These are phyloP conservation scores for Mobula hypostoma DNA, from an alignment of 2,113 vertebrate genomes.

Conservation along the genomic window DNA sequence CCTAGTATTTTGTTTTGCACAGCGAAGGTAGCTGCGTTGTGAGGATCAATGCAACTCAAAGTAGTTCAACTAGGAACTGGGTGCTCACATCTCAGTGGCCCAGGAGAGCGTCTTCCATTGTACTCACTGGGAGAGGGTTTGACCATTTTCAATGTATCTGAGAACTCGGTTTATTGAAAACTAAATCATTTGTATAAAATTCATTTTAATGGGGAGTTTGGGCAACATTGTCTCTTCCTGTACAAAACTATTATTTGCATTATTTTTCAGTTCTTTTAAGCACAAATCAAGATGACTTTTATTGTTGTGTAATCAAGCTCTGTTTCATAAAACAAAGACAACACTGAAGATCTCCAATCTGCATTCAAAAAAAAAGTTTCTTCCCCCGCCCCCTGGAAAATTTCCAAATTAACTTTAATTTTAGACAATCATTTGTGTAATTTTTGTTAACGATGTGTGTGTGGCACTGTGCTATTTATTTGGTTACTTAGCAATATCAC, in stretches of 20 bases:
- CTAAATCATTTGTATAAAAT: constrained; percentile 38
- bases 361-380: background rate
- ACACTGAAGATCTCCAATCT: constrained; percentile 15
- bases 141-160: constrained; percentile 37
- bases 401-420: constrained; percentile 64
- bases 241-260: constrained; percentile 42
- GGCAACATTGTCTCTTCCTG: constrained; percentile 54
- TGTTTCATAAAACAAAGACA: background rate
- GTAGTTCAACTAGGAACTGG: constrained; percentile 56
- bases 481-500: constrained; percentile 60
- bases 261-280: constrained; percentile 25
- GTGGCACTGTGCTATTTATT: constrained; percentile 98
- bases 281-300: background rate
- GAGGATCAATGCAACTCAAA: constrained; percentile 63
- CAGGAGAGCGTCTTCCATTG: constrained; percentile 58
- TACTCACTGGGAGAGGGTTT: constrained; percentile 43
- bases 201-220: constrained; percentile 42
- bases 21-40: constrained; percentile 92
- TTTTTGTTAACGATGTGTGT: constrained; percentile 61
- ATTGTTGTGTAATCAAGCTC: background rate
- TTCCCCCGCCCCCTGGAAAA: background rate
- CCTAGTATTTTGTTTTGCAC: constrained; percentile 92
- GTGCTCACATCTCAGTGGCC: constrained; percentile 50
- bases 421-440: constrained; percentile 90
- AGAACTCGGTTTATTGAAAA: constrained; percentile 25